Percentiles rank a stretch among this genome's conserved stretches.
These are phyloP conservation scores for Brachionus plicatilis DNA, from an alignment of 1,140 invertebrate genomes.

Conservation along the genomic window DNA sequence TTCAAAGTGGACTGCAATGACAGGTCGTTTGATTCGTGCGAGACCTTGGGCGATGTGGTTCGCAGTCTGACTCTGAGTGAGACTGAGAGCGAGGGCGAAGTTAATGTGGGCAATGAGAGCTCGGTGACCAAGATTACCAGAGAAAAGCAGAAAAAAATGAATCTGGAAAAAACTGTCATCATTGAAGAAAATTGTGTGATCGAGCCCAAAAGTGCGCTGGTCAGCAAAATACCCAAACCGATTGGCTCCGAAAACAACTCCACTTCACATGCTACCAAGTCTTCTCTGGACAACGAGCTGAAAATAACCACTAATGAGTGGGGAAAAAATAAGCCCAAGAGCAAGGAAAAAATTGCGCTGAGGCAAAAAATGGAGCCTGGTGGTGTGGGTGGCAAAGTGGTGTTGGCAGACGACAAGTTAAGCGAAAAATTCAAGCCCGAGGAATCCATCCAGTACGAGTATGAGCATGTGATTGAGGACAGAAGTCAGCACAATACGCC, in stretches of 20 bases:
- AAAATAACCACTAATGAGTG: not conserved
- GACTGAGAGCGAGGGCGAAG: not conserved
- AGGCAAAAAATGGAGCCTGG: not conserved
- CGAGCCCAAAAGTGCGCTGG: not conserved
- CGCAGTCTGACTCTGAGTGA: not conserved
- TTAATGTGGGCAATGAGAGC: constrained; percentile 10
- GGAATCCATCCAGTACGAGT: not conserved
- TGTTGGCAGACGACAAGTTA: not conserved
- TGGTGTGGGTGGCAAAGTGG: not conserved
- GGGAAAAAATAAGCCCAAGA: not conserved
- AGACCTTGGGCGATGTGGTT: not conserved
- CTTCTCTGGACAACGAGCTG: not conserved
- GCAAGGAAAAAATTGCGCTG: not conserved
- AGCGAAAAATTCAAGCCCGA: constrained; percentile 3
- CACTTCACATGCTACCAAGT: not conserved
- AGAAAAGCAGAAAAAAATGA: constrained; percentile 17
- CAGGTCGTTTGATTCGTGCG: not conserved
- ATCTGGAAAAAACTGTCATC: not conserved
- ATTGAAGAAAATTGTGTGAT: constrained; percentile 24
- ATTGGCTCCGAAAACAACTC: not conserved
- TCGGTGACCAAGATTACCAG: not conserved
- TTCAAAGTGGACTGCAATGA: not conserved
- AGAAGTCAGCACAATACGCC: not conserved
- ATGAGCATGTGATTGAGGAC: constrained; percentile 23
- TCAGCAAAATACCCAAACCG: not conserved